Percentiles rank a stretch among this genome's conserved stretches.
These are phyloP conservation scores for Thaleichthys pacificus DNA, from an alignment of 2,797 vertebrate species.

Conservation along the genomic window DNA sequence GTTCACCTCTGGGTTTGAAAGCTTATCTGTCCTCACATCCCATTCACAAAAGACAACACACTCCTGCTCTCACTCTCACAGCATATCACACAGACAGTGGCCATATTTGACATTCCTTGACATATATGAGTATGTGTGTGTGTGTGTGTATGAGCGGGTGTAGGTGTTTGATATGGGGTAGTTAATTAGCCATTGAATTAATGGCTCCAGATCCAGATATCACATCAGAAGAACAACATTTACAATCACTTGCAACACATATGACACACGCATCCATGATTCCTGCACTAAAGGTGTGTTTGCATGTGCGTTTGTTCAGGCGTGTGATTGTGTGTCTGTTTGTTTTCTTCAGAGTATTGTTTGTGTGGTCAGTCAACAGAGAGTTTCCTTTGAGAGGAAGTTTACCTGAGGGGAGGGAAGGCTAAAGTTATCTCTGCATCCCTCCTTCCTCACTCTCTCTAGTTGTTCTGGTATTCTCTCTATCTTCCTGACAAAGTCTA, in stretches of 20 bases:
- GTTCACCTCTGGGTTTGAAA: neutral
- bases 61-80: neutral
- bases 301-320: neutral
- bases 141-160: neutral
- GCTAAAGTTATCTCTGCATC: neutral
- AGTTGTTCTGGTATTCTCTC: neutral
- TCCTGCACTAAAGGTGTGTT: neutral
- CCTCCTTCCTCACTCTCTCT: neutral
- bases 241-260: too few relatives aligned
- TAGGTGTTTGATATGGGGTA: neutral
- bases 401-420: conserved; percentile 8
- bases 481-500: too few relatives aligned
- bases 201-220: too few relatives aligned
- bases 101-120: neutral
- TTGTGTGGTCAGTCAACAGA: neutral
- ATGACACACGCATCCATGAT: too few relatives aligned
- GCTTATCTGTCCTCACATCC: neutral
- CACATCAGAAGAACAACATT: too few relatives aligned
- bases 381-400: neutral
- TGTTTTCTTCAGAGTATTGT: neutral
- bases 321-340: neutral
- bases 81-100: neutral
- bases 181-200: too few relatives aligned
- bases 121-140: conserved; percentile 4
- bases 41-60: conserved; percentile 6